Evolutionary conservation across 2,113 vertebrate genomes (phyloP).

Genomic region (Onychostruthus taczanowskii): DNA sequence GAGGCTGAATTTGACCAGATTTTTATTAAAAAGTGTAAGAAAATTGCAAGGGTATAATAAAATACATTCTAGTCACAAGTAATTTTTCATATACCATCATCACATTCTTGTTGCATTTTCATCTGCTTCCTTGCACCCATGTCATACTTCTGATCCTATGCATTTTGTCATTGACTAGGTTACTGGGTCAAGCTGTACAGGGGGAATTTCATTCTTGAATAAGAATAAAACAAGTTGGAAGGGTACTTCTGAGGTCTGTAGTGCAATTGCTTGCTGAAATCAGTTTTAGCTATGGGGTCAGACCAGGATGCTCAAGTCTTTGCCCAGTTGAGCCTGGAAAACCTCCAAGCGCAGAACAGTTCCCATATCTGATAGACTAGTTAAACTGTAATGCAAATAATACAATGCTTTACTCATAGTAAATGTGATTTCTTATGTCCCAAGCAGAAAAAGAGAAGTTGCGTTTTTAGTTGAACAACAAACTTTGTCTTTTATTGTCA

Average conservation of each 20-base stretch:
- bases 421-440: neutral
- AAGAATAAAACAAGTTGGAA: neutral
- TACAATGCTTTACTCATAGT: neutral
- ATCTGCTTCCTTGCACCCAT: fast-evolving
- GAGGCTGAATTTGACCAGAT: neutral
- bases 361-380: neutral
- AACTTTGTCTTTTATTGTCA: neutral
- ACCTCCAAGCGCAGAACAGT: neutral
- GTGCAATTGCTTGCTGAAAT: neutral
- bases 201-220: neutral
- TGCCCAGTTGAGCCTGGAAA: neutral
- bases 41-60: neutral
- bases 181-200: neutral
- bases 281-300: neutral
- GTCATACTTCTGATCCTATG: neutral
- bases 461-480: neutral
- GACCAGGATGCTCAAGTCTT: neutral
- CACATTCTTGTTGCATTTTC: neutral
- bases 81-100: neutral
- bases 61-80: neutral
- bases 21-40: neutral
- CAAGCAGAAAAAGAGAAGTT: neutral
- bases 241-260: neutral
- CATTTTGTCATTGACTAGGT: neutral
- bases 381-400: neutral